Base-by-base conservation (phyloP, 64 coral and sea anemone species). In the Pocillopora damicornis region DNA sequence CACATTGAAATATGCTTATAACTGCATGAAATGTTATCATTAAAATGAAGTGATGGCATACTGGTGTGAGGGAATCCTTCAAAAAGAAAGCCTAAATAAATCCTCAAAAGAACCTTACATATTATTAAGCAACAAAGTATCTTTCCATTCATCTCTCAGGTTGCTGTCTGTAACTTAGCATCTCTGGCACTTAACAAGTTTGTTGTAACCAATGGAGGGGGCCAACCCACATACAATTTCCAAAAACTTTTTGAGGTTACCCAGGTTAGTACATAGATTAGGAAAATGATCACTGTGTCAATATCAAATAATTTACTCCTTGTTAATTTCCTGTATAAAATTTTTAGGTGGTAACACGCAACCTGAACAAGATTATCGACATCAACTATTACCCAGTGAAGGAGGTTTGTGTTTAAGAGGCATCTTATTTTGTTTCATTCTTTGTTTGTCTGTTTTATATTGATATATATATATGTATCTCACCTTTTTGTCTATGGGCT, bases 171-270 rank as follows among this genome's bases (percentile, higher is more conserved):
- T 61, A 99, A 99, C 51, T 90, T 99, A 75, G 96, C 96, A 0
- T 99, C 96, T 7, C 84, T 99, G 66, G 93, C 96, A 63, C 96
- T 99, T 15, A 99, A 99, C 72, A 87, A 89, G 82, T 99, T 95
- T 95, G 96, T 98, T 63, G 91, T 90, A 11, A 93, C 88, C 51
- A 90, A 95, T 59, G 63, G 87, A 86, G 90, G 3, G 2, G 77
- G 4, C 73, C 84, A 62, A 87, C 90, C 0, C 73, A 86, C 42
- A 63, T 99, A 87, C 91, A 76, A 95, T 30, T 99, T 99, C 80
- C 87, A 93, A 86, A 99, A 99, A 75, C 93, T 99, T 0, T 90
- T 92, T 95, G 96, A 99, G 90, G 93, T 99, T 18, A 95, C 96
- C 16, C 88, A 99, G 93, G 96, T 99, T 69, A 57, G 37, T 58